A percentile compares a stretch with the other conserved stretches of the same genome.
Evolutionary conservation across 1,140 invertebrate species (phyloP).

Genomic region (Diploscapter pachys): DNA sequence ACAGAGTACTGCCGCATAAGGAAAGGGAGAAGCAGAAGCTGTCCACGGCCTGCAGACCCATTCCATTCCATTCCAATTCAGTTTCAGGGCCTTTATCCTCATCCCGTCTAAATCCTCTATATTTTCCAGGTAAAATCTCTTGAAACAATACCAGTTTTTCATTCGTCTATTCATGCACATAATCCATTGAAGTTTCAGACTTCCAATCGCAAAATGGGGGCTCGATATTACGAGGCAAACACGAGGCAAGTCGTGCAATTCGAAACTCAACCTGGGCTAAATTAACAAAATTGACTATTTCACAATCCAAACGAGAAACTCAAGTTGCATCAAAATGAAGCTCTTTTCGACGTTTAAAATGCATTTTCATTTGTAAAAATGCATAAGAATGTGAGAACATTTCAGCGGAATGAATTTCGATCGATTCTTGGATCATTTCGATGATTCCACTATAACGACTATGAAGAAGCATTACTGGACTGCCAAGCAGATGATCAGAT

Average conservation of each 20-base stretch:
- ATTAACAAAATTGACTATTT: too few relatives aligned
- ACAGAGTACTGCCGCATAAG: too few relatives aligned
- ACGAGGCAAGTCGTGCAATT: constrained; percentile 38
- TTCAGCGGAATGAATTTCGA: constrained; percentile 59
- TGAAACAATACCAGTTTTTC: neutral
- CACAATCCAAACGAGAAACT: too few relatives aligned
- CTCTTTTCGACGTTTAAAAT: neutral
- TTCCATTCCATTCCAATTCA: too few relatives aligned
- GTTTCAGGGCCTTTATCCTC: too few relatives aligned
- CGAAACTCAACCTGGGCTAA: too few relatives aligned
- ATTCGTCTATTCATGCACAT: neutral
- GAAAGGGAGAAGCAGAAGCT: too few relatives aligned
- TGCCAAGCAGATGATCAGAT: constrained; percentile 87
- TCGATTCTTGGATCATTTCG: constrained; percentile 61
- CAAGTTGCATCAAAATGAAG: too few relatives aligned
- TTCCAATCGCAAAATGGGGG: constrained; percentile 15
- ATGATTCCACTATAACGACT: constrained; percentile 69
- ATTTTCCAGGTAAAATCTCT: neutral
- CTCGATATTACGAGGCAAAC: constrained; percentile 27
- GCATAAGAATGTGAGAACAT: neutral
- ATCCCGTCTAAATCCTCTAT: neutral
- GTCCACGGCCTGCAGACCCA: too few relatives aligned
- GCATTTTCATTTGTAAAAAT: neutral
- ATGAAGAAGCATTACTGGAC: constrained; percentile 97
- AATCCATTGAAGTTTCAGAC: neutral